Evolutionary conservation across 2,113 vertebrate species (phyloP).

Genomic region (Glaucidium brasilianum): DNA sequence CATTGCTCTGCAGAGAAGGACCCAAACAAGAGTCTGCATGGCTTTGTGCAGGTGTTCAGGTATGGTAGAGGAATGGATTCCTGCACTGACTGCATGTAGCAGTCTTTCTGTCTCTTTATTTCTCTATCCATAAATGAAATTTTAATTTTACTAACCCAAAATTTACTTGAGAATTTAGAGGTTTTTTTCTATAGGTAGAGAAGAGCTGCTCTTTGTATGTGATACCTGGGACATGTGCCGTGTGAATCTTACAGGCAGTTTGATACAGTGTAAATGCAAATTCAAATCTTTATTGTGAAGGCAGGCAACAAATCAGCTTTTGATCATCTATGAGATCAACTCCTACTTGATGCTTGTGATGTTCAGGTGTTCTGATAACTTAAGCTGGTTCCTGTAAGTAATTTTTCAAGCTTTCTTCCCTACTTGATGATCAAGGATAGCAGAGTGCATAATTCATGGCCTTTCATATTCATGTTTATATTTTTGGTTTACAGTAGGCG

Average conservation of each 20-base stretch:
- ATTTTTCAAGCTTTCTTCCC: neutral
- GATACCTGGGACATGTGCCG: neutral
- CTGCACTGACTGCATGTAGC: neutral
- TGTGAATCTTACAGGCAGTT: neutral
- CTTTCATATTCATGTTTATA: slow-evolving; percentile 47
- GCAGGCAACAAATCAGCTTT: slow-evolving; percentile 8
- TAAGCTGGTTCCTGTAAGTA: neutral
- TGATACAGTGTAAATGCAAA: neutral
- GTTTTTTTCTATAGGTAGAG: neutral
- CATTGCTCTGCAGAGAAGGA: neutral
- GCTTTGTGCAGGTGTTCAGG: neutral
- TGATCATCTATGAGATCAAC: slow-evolving; percentile 2
- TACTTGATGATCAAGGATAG: slow-evolving; percentile 13
- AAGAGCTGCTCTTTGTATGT: neutral
- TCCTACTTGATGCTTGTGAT: neutral
- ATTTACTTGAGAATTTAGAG: neutral
- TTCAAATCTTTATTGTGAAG: neutral
- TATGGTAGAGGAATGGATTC: neutral
- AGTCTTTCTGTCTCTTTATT: neutral
- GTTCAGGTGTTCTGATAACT: neutral
- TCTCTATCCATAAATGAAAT: neutral
- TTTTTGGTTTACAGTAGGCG: slow-evolving; percentile 13
- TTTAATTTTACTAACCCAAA: neutral
- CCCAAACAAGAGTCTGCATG: neutral
- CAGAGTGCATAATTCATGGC: slow-evolving; percentile 25